Percentiles rank a stretch among this genome's conserved stretches.
These are phyloP conservation scores for Lophura nycthemera DNA, from an alignment of 2,113 vertebrate species.

Conservation along the genomic window DNA sequence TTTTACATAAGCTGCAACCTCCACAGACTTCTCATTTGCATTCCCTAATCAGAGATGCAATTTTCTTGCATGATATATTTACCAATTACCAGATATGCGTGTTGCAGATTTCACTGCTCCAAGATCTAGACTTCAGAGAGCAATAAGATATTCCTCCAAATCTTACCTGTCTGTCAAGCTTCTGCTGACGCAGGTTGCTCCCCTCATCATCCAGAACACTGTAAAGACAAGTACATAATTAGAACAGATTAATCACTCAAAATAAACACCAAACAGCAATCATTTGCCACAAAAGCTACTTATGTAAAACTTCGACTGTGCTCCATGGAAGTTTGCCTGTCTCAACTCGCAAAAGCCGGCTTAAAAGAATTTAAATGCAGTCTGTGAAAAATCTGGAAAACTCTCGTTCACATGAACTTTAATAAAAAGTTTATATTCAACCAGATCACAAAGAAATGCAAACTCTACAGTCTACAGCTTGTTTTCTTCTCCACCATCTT, in stretches of 20 bases:
- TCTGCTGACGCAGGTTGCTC: slow-evolving; percentile 95
- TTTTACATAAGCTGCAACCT: background rate
- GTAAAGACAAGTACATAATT: slow-evolving; percentile 41
- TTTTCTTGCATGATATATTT: background rate
- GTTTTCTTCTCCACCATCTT: background rate
- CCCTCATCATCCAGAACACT: slow-evolving; percentile 98
- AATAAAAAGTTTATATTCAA: background rate
- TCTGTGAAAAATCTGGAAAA: background rate
- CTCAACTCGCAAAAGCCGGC: background rate
- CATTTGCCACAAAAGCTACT: background rate
- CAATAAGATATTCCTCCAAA: background rate
- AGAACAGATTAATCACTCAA: background rate
- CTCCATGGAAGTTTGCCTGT: background rate
- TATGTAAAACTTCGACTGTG: background rate
- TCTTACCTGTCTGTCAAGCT: slow-evolving; percentile 96
- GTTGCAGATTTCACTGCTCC: background rate
- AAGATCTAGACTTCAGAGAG: background rate
- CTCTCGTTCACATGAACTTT: background rate
- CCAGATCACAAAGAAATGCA: background rate
- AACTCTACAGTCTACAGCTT: background rate
- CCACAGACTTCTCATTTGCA: background rate
- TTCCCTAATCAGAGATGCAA: background rate
- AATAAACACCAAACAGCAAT: background rate
- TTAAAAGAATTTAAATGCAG: background rate
- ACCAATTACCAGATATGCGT: background rate